Conservation (phyloP, 2,888 invertebrate species). For the Endotricha flammealis region DNA sequence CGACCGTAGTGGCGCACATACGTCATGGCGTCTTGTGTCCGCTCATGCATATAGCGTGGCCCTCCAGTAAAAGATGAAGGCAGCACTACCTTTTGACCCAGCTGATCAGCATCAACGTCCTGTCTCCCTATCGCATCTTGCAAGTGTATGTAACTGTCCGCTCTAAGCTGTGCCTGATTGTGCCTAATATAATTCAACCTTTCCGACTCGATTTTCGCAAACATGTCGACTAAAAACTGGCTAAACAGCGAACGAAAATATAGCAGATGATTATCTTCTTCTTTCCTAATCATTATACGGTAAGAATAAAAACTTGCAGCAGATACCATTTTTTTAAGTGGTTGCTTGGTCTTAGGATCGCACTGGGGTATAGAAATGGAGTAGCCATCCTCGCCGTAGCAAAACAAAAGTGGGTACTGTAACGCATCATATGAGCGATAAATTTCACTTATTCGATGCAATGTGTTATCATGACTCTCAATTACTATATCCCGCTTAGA, state of each 20-base stretch:
- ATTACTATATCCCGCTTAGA: slow-evolving; percentile 9
- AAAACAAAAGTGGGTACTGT: slow-evolving; percentile 11
- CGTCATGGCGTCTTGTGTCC: too few relatives aligned
- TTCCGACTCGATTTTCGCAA: slow-evolving; percentile 19
- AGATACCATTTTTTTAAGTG: slow-evolving; percentile 15
- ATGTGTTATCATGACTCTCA: slow-evolving; percentile 1
- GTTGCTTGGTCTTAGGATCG: background rate
- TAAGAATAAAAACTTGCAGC: slow-evolving; percentile 14
- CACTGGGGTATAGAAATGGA: slow-evolving; percentile 3
- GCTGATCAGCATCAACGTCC: background rate
- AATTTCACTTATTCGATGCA: slow-evolving; percentile 9
- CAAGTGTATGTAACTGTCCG: slow-evolving; percentile 15
- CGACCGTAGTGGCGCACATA: too few relatives aligned
- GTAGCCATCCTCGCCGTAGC: slow-evolving; percentile 10
- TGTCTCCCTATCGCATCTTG: slow-evolving; percentile 11
- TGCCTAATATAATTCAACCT: slow-evolving; percentile 9
- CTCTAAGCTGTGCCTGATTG: slow-evolving; percentile 12
- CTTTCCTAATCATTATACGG: slow-evolving; percentile 13
- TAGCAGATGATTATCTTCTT: slow-evolving; percentile 19
- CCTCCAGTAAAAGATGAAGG: slow-evolving; percentile 2
- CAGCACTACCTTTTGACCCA: background rate
- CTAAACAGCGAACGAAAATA: slow-evolving; percentile 29
- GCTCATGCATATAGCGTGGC: too few relatives aligned
- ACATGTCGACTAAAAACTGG: slow-evolving; percentile 33
- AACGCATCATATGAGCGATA: slow-evolving; percentile 12